Conservation (phyloP, 2,888 invertebrate genomes). For the Tholera decimalis region DNA sequence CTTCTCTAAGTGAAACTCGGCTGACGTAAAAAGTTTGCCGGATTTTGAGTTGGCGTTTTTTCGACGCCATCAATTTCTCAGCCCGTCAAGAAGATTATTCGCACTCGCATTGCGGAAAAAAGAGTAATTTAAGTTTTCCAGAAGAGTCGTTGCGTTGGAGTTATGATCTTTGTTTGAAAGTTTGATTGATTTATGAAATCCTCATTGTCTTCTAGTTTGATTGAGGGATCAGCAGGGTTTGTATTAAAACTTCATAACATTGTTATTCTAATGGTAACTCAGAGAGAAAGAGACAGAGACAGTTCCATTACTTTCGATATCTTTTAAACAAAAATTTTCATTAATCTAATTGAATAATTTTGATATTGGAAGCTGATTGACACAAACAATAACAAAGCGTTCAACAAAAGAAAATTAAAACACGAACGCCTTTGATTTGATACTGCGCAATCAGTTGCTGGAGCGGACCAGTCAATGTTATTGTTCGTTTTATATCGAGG, state of each 20-base stretch:
- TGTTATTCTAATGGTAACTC: conserved; percentile 28
- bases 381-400: conserved; percentile 44
- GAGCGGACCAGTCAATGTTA: conserved; percentile 56
- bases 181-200: conserved; percentile 90
- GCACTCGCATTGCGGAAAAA: conserved; percentile 90
- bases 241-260: conserved; percentile 50
- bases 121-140: conserved; percentile 90
- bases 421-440: conserved; percentile 61
- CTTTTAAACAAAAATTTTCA: neutral
- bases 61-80: conserved; percentile 90
- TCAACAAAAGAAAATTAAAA: conserved; percentile 49
- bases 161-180: conserved; percentile 90
- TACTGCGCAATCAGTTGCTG: conserved; percentile 64
- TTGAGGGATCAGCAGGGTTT: conserved; percentile 71
- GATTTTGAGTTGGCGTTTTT: conserved; percentile 86
- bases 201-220: conserved; percentile 76
- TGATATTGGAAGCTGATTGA: conserved; percentile 31
- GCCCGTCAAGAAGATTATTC: conserved; percentile 91
- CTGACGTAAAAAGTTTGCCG: conserved; percentile 89
- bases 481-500: conserved; percentile 65
- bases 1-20: conserved; percentile 90
- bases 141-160: conserved; percentile 87
- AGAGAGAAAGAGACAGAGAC: too few relatives aligned
- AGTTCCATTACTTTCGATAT: conserved; percentile 23
- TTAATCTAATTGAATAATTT: conserved; percentile 41